phyloP scores from a whole-genome alignment of 2,797 vertebrate genomes.

The Tragopan temminckii region DNA sequence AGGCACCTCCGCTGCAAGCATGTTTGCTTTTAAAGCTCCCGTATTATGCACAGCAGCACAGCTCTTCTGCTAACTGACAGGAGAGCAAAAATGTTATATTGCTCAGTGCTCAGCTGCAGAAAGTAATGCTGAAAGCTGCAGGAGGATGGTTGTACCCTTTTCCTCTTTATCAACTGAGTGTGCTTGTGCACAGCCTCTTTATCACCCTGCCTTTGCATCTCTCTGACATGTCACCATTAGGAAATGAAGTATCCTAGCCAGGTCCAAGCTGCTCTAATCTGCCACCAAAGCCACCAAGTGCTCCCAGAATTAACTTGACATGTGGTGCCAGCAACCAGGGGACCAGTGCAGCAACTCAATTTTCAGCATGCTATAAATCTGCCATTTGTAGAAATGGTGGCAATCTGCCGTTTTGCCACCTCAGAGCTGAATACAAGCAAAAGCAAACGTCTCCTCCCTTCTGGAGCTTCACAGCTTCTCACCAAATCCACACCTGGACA shows the following conservation, averaged over 20 bases:
- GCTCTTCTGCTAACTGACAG: neutral
- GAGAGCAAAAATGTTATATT: neutral
- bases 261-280: neutral
- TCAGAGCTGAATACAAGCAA: neutral
- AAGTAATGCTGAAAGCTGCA: neutral
- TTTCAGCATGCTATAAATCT: neutral
- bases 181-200: neutral
- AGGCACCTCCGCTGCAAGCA: neutral
- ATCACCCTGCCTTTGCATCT: neutral
- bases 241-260: neutral
- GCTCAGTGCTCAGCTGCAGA: neutral
- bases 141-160: neutral
- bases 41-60: slow-evolving; percentile 22
- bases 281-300: neutral
- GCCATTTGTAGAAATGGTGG: neutral
- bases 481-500: neutral
- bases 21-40: slow-evolving; percentile 48
- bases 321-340: neutral
- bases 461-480: slow-evolving; percentile 22
- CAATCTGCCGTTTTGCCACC: slow-evolving; percentile 27
- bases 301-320: neutral
- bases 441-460: neutral
- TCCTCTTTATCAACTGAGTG: neutral
- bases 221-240: neutral
- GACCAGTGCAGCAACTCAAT: neutral